These are phyloP conservation scores for Echinops telfairi DNA, from an alignment of 2,113 vertebrate genomes.

Conservation along the genomic window DNA sequence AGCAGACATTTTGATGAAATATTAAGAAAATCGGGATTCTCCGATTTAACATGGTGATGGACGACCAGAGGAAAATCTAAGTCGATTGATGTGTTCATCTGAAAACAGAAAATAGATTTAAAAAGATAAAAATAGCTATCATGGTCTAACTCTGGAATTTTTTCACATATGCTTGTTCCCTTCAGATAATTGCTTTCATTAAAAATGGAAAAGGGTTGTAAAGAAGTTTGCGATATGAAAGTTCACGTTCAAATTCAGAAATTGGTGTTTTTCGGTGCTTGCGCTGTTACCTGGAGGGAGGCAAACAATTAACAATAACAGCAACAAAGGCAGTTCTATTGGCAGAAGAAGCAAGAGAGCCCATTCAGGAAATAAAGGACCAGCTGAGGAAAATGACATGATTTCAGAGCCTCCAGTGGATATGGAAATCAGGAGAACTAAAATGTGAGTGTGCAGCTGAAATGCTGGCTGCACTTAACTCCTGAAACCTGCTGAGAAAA, in stretches of 20 bases:
- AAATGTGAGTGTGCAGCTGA: slow-evolving; percentile 11
- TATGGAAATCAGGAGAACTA: slow-evolving; percentile 58
- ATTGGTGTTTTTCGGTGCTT: slow-evolving; percentile 61
- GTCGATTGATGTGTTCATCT: slow-evolving; percentile 60
- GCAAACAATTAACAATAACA: slow-evolving; percentile 30
- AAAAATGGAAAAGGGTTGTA: slow-evolving; percentile 59
- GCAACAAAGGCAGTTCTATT: neutral
- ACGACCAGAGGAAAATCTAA: slow-evolving; percentile 76
- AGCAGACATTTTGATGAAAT: slow-evolving; percentile 82
- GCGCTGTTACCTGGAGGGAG: slow-evolving; percentile 71
- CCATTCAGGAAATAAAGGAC: neutral
- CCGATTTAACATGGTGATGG: slow-evolving; percentile 73
- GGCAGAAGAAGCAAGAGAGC: slow-evolving; percentile 16
- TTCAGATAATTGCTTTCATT: slow-evolving; percentile 76
- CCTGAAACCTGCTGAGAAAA: slow-evolving; percentile 58
- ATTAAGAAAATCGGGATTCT: slow-evolving; percentile 71
- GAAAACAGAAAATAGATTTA: slow-evolving; percentile 71
- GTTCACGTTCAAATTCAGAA: slow-evolving; percentile 61
- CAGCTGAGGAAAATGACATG: slow-evolving; percentile 44
- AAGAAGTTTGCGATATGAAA: slow-evolving; percentile 74
- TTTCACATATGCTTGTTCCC: slow-evolving; percentile 73
- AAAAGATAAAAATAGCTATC: slow-evolving; percentile 66
- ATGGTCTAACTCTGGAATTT: slow-evolving; percentile 19
- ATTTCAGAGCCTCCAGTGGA: slow-evolving; percentile 26
- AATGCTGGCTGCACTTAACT: slow-evolving; percentile 51